A percentile compares a stretch with the other conserved stretches of the same genome.
These are phyloP conservation scores for Anastatus disparis DNA, from an alignment of 1,140 invertebrate genomes.

Conservation along the genomic window DNA sequence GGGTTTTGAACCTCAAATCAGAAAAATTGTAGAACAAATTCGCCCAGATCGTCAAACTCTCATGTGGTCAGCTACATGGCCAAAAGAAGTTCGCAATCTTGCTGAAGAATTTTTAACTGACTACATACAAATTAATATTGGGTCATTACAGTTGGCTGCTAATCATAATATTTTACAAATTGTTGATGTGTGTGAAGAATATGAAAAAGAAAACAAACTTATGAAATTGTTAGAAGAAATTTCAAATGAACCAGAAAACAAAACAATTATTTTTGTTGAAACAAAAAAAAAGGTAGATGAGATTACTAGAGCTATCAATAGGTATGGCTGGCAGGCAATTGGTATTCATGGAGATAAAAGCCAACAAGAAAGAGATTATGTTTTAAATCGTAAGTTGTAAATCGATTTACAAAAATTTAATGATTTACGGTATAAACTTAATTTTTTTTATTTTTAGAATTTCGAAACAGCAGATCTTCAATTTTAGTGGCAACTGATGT, in stretches of 20 bases:
- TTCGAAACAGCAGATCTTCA: constrained; percentile 88
- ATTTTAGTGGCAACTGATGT: constrained; percentile 99
- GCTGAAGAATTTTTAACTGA: constrained; percentile 93
- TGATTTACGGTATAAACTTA: too few species aligned
- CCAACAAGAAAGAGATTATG: constrained; percentile 96
- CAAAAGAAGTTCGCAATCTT: constrained; percentile 92
- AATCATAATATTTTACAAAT: constrained; percentile 98
- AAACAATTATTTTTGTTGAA: constrained; percentile 96
- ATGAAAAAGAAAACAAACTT: constrained; percentile 86
- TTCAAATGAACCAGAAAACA: constrained; percentile 86
- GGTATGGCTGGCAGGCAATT: constrained; percentile 90
- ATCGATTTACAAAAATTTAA: constrained; percentile 40
- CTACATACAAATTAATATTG: constrained; percentile 94
- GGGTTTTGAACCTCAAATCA: constrained; percentile 99
- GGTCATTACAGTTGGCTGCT: constrained; percentile 89
- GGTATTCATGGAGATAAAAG: constrained; percentile 98
- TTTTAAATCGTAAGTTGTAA: constrained; percentile 75
- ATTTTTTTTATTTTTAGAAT: constrained; percentile 73
- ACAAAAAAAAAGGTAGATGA: constrained; percentile 97
- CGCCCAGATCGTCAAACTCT: constrained; percentile 93
- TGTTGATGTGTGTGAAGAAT: constrained; percentile 91
- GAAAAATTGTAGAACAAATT: constrained; percentile 96
- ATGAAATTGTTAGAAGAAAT: constrained; percentile 90
- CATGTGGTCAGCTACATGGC: constrained; percentile 99
- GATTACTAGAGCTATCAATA: constrained; percentile 87